Conservation (phyloP, 2,888 invertebrate genomes). For the Venustoraphidia nigricollis region DNA sequence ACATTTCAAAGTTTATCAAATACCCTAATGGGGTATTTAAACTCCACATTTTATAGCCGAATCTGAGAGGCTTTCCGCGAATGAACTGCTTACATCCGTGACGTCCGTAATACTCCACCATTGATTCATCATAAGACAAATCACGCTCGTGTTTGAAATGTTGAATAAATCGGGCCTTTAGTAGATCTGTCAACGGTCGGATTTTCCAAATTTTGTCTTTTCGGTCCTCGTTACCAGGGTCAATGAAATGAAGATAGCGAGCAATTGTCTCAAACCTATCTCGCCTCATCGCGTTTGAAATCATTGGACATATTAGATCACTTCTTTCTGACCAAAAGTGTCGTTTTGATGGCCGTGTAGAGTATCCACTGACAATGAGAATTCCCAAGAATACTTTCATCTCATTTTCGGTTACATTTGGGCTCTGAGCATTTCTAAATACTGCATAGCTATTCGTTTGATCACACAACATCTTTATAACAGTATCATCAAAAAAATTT, state of each 20-base stretch:
- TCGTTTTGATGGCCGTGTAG: constrained; percentile 8
- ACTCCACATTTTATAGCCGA: constrained; percentile 18
- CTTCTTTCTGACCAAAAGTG: constrained; percentile 9
- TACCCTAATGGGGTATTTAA: constrained; percentile 13
- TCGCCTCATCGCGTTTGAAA: constrained; percentile 7
- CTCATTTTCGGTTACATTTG: constrained; percentile 8
- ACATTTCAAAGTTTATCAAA: constrained; percentile 16
- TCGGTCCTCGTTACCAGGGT: constrained; percentile 8
- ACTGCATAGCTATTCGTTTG: constrained; percentile 10
- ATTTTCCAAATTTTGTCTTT: constrained; percentile 16
- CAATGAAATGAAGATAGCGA: constrained; percentile 9
- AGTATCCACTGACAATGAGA: constrained; percentile 12
- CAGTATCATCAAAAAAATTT: constrained; percentile 4
- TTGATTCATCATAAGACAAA: constrained; percentile 16
- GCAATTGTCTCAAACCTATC: constrained; percentile 9
- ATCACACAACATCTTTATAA: constrained; percentile 3
- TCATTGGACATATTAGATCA: constrained; percentile 7
- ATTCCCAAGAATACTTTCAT: constrained; percentile 11
- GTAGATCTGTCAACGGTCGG: constrained; percentile 12
- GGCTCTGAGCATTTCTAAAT: constrained; percentile 10
- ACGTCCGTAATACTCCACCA: too few species aligned
- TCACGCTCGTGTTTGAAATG: constrained; percentile 12
- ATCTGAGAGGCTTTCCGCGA: constrained; percentile 17
- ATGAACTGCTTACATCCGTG: constrained; percentile 20
- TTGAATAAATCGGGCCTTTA: constrained; percentile 9